Base-by-base conservation (phyloP, 2,888 invertebrate species). In the Drosophila limbata region DNA sequence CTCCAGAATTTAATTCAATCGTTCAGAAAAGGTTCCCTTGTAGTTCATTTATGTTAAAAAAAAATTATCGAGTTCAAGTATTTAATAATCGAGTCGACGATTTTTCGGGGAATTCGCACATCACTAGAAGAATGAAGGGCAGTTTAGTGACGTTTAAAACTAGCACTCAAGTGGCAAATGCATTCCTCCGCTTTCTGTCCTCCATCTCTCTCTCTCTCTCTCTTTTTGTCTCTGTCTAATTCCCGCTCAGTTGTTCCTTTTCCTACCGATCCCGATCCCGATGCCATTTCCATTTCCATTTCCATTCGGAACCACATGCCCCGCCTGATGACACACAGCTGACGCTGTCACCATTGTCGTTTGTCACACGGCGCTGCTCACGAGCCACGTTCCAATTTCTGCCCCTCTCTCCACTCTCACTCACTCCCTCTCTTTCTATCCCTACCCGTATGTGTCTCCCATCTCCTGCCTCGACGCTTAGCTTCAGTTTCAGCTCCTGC, bases 281-380 rank as follows among this genome's bases (percentile, higher is more conserved):
- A 8, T 28, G 28, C 28, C 28, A 28, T 28, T 28, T 28, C 28
- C 28, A 28, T 25, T 25, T 25, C 25, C 63, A 57, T 61, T 63
- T 64, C 72, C 65, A 70, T 78, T 66, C 68, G 40, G 61, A 45
- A 72, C 61, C 56, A 39, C 68, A 79, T 66, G 33, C 53, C 31
- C 60, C 63, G 45, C 62, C 31, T 42, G 57, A 45, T 42, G 57
- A 45, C 35, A 66, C 69, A 71, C 84, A 85, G 84, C 84, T 84
- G 84, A 84, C 81, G 69, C 68, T 81, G 74, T 74, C 74, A 63
- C 75, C 73, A 75, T 73, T 69, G 82, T 80, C 82, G 84, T 83
- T 78, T 80, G 78, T 84, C 84, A 83, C 76, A 62, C 44, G 59
- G 45, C 56, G 55, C 69, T 73, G 64, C 52, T 48, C 68, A 72